Percentiles rank a stretch among this genome's conserved stretches.
Evolutionary conservation across 1,140 invertebrate species (phyloP).

Genomic region (Notospermus geniculatus): DNA sequence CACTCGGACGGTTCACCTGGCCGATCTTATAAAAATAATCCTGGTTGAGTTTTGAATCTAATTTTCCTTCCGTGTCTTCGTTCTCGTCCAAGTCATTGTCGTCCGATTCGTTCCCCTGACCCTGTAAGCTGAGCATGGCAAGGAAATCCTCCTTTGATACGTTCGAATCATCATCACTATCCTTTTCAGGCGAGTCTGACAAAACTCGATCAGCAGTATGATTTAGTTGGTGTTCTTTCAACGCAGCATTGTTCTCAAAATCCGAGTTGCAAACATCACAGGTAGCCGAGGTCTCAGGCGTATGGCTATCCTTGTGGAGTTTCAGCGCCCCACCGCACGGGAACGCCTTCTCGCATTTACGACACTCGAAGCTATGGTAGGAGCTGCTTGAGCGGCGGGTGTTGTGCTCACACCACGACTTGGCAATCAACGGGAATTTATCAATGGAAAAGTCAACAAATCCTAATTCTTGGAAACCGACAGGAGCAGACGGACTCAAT

Average conservation of each 20-base stretch:
- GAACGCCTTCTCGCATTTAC: slow-evolving; percentile 70
- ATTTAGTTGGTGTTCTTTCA: slow-evolving; percentile 49
- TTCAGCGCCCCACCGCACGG: slow-evolving; percentile 70
- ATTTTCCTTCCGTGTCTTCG: too few relatives aligned
- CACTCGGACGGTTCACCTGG: too few relatives aligned
- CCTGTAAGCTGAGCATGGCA: slow-evolving; percentile 71
- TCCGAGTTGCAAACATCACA: slow-evolving; percentile 50
- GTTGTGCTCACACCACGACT: slow-evolving; percentile 69
- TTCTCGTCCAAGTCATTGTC: neutral
- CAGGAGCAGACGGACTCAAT: neutral
- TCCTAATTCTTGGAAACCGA: slow-evolving; percentile 72
- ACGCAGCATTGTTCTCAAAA: slow-evolving; percentile 39
- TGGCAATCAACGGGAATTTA: slow-evolving; percentile 75
- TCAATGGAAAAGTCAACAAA: slow-evolving; percentile 75
- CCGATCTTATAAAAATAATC: too few relatives aligned
- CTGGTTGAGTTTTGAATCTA: too few relatives aligned
- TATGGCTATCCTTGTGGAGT: slow-evolving; percentile 53
- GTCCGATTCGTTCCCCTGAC: slow-evolving; percentile 28
- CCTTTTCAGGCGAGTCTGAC: slow-evolving; percentile 23
- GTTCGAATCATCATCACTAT: slow-evolving; percentile 17
- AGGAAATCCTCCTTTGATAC: slow-evolving; percentile 72
- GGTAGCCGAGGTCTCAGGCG: slow-evolving; percentile 33
- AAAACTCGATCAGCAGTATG: slow-evolving; percentile 44
- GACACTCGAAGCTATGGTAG: slow-evolving; percentile 68
- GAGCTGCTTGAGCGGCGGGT: slow-evolving; percentile 64